Percentiles rank a stretch among this genome's conserved stretches.
Conservation (phyloP, 2,797 vertebrate genomes). For the Coregonus ussuriensis region DNA sequence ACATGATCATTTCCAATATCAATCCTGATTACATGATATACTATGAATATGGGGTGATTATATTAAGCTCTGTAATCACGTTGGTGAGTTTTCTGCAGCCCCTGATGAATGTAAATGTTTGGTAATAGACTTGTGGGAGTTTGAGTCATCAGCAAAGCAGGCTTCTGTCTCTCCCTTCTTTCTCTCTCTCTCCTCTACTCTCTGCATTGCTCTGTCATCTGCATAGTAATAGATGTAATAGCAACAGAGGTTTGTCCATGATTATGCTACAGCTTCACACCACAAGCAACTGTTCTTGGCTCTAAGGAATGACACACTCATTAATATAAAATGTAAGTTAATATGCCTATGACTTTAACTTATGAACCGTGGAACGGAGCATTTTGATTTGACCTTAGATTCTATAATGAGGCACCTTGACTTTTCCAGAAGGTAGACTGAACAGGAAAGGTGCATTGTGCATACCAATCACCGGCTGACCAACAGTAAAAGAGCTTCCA, state of each 20-base stretch:
- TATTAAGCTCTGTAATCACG: conserved; percentile 2
- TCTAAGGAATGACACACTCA: not conserved
- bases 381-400: not conserved
- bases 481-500: not conserved
- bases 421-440: not conserved
- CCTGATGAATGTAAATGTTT: conserved; percentile 1
- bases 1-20: not conserved
- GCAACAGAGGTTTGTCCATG: not conserved
- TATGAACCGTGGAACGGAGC: not conserved
- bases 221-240: not conserved
- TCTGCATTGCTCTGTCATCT: conserved; percentile 8
- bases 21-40: not conserved
- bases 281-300: not conserved
- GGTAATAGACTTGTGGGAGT: not conserved
- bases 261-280: not conserved
- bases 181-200: not conserved
- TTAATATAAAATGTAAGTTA: not conserved
- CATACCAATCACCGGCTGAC: no score
- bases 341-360: not conserved
- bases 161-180: not conserved
- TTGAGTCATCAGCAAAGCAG: conserved; percentile 4
- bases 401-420: not conserved
- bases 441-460: not conserved
- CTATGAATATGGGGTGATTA: conserved; percentile 9
- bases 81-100: not conserved